A percentile compares a stretch with the other conserved stretches of the same genome.
These are phyloP conservation scores for Trisateles emortualis DNA, from an alignment of 2,888 invertebrate genomes.

Conservation along the genomic window DNA sequence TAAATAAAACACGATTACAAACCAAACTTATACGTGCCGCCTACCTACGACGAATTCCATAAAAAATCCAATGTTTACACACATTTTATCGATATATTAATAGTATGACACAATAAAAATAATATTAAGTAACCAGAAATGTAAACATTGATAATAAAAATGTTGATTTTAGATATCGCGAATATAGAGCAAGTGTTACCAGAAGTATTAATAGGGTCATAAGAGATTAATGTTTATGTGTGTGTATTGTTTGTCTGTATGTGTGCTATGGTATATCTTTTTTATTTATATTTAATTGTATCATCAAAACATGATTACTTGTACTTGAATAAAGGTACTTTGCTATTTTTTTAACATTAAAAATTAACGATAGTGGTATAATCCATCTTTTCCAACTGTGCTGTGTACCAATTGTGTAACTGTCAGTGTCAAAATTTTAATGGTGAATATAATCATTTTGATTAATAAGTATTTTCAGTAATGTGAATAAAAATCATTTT, in stretches of 20 bases:
- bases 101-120: slow-evolving; percentile 34
- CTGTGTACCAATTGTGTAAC: too few relatives aligned
- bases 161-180: slow-evolving; percentile 42
- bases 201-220: slow-evolving; percentile 8
- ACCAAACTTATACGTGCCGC: slow-evolving; percentile 10
- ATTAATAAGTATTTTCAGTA: too few relatives aligned
- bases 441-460: too few relatives aligned
- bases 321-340: background rate
- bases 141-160: slow-evolving; percentile 36
- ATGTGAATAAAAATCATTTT: too few relatives aligned
- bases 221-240: slow-evolving; percentile 10
- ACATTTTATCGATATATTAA: slow-evolving; percentile 20
- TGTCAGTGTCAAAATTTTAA: too few relatives aligned
- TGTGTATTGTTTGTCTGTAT: too few relatives aligned
- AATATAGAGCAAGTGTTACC: slow-evolving; percentile 32
- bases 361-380: too few relatives aligned
- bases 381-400: too few relatives aligned
- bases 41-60: slow-evolving; percentile 24
- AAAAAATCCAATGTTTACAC: slow-evolving; percentile 18
- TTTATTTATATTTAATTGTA: slow-evolving; percentile 6
- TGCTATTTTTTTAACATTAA: too few relatives aligned
- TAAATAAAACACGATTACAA: background rate
- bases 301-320: background rate
- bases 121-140: slow-evolving; percentile 24
- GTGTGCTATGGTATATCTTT: too few relatives aligned